Base-by-base conservation (phyloP, 2,797 vertebrate genomes). In the Anguilla anguilla region DNA sequence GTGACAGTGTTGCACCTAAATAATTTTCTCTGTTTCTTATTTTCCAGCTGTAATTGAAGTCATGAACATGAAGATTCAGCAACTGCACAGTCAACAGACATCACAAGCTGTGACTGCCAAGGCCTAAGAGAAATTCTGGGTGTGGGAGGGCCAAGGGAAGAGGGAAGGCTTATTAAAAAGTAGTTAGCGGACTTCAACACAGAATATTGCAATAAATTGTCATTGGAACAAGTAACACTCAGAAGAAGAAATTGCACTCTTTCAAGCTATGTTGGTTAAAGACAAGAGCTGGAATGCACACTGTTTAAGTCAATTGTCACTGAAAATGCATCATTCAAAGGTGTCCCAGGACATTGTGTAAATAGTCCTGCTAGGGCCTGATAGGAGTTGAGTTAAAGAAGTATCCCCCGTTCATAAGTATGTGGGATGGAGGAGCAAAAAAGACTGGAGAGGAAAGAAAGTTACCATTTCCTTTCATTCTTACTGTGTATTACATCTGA, bases 21-120 rank as follows among this genome's bases (percentile, higher is more conserved):
- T n/a, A 4, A 5, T 82, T 84, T 79, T 53, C 55, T 86, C 35
- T 64, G 74, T 39, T n/a, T 43, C 35, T 88, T 90, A n/a, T 89
- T 69, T 93, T 92, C 0, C 93, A 98, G 98, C 97, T 87, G 97
- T 98, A 86, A 94, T 98, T 91, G 97, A 98, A 93, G 97, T 97
- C 89, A 97, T 98, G 97, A 98, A 95, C 88, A 93, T 97, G 95
- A 98, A 98, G 95, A 97, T 98, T 91, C 97, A 98, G 93, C 97
- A 98, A 92, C 96, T 98, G 88, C 95, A 97, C 43, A 96, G 95
- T 84, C 95, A 97, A 89, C 97, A 97, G 81, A 86, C 95, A 0
- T 91, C 97, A 28, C 97, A 97, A 88, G 95, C 95, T 1, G 95
- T 91, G 0, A 92, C 96, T 46, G 93, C 95, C 84, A 98, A 97